Base-by-base conservation (phyloP, 2,888 invertebrate species). In the Leptinotarsa tumamoca region DNA sequence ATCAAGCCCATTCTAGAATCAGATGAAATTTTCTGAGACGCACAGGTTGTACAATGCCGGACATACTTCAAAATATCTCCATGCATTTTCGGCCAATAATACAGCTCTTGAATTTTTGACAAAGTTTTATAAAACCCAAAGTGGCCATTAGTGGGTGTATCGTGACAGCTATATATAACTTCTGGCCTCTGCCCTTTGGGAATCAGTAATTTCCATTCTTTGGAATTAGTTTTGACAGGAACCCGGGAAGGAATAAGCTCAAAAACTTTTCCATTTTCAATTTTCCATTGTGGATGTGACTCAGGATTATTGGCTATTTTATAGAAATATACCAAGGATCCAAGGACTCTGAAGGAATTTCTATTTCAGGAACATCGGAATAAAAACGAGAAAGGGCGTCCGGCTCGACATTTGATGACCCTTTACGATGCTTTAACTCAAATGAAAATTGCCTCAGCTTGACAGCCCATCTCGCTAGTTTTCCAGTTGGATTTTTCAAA, bases 401-500 rank as follows among this genome's bases (percentile, higher is more conserved):
- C 0, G 84, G 82, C 0, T 85, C 83, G 18, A 80, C 58, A 77
- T 83, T 81, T 0, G 68, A 33, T 33, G 33, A 27, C 27, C 27
- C 27, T 27, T 27, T 10, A 33, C 85, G 72, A 67, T 86, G 84
- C 2, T 76, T 73, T 50, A 78, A 68, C 10, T 73, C 72, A 70
- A 85, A 78, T 18, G 71, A 49, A 80, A 81, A 75, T 79, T 75
- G 77, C 17, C 77, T 69, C 4, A 82, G 52, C 7, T 56, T 61
- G 15, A 82, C 67, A n/a, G 50, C 73, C 80, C 83, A 86, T 27
- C 84, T 69, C 0, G 83, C 83, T 33, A 86, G 51, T 23, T 83
- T 58, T 1, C 82, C 85, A 63, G 79, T 79, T 0, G 84, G 80
- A 23, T 83, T 82, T 56, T 82, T 81, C 63, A 84, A 74, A 7